phyloP scores from a whole-genome alignment of 37 sponge, comb jelly and placozoan genomes.

The Ephydatia muelleri region DNA sequence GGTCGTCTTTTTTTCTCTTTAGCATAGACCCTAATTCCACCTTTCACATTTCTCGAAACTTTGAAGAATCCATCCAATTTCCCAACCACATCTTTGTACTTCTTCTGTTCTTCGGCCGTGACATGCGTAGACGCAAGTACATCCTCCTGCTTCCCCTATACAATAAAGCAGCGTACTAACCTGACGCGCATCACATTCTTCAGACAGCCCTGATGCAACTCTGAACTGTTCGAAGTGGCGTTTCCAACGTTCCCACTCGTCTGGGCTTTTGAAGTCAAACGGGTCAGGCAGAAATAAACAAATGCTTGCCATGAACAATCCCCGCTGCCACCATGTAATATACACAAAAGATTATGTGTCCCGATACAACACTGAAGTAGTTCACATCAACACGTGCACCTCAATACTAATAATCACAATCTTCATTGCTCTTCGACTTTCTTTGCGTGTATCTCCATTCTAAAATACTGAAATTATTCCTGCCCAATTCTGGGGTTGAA shows the following conservation, averaged over 20 bases:
- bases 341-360: no score
- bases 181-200: slow-evolving; percentile 2
- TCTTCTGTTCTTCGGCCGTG: neutral
- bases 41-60: slow-evolving; percentile 16
- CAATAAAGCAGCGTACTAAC: slow-evolving; percentile 24
- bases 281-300: neutral
- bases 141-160: slow-evolving; percentile 5
- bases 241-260: slow-evolving; percentile 22
- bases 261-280: slow-evolving; percentile 4
- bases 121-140: slow-evolving; percentile 4
- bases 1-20: no score
- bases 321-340: no score
- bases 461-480: no score
- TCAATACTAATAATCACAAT: no score
- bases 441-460: no score
- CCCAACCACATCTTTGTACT: neutral
- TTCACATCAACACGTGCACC: no score
- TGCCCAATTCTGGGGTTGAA: no score
- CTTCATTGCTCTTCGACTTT: no score
- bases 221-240: slow-evolving; percentile 12
- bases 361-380: no score
- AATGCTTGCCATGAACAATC: no score
- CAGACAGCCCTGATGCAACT: slow-evolving; percentile 6
- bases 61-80: slow-evolving; percentile 1
- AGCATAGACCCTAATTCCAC: no score